Percentiles rank a stretch among this genome's conserved stretches.
Evolutionary conservation across 1,140 invertebrate genomes (phyloP).

Genomic region (Daktulosphaira vitifoliae): DNA sequence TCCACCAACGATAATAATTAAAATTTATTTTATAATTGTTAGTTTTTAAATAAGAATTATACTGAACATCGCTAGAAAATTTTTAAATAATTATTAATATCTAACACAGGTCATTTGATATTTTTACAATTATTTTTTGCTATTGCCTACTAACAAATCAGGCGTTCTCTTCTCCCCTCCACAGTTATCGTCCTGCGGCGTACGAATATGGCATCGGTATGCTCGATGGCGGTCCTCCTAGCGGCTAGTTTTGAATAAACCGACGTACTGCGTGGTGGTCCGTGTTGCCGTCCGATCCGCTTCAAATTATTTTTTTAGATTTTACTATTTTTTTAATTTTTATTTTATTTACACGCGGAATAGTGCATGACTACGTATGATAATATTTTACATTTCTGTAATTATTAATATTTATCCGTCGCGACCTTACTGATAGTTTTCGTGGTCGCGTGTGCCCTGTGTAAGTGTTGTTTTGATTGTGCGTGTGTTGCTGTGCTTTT

Average conservation of each 20-base stretch:
- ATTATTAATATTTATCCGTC: neutral
- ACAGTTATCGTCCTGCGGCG: neutral
- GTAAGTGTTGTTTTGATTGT: neutral
- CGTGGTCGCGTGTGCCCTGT: neutral
- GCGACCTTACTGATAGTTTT: too few species aligned
- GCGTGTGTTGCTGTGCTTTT: neutral
- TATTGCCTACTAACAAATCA: too few species aligned
- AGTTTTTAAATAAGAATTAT: too few species aligned
- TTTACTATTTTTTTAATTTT: neutral
- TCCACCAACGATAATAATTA: neutral
- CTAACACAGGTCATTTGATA: too few species aligned
- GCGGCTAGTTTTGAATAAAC: slow-evolving; percentile 21
- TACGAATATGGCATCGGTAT: slow-evolving; percentile 32
- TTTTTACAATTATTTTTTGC: too few species aligned
- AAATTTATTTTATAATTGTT: too few species aligned
- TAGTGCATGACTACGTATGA: too few species aligned
- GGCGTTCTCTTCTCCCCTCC: neutral
- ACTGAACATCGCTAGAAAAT: too few species aligned
- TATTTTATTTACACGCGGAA: too few species aligned
- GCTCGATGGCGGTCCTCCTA: slow-evolving; percentile 10
- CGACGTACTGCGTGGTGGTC: neutral
- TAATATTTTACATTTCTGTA: too few species aligned
- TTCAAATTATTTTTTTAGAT: neutral
- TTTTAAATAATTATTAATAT: too few species aligned
- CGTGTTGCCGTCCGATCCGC: slow-evolving; percentile 9